These are phyloP conservation scores for Hipparchia sbordonii DNA, from an alignment of 2,888 invertebrate genomes.

Conservation along the genomic window DNA sequence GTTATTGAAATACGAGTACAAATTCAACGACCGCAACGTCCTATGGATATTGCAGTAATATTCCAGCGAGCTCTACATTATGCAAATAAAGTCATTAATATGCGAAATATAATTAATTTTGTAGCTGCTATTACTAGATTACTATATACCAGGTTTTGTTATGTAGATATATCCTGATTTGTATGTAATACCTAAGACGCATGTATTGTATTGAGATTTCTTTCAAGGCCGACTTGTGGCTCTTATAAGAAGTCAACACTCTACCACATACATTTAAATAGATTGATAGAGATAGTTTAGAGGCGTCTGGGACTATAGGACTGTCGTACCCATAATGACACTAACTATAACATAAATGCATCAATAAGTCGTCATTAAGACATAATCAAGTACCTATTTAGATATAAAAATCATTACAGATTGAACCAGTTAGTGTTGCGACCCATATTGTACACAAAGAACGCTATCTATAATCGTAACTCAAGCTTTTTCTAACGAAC, in stretches of 20 bases:
- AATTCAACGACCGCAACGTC: neutral
- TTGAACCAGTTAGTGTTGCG: neutral
- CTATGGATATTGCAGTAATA: slow-evolving; percentile 4
- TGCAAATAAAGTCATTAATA: neutral
- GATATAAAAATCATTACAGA: too few species aligned
- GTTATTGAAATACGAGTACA: neutral
- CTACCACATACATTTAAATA: too few species aligned
- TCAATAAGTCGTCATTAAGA: too few species aligned
- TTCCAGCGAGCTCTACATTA: neutral
- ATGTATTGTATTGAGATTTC: neutral
- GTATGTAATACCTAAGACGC: neutral
- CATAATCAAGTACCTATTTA: too few species aligned
- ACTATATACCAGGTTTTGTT: neutral
- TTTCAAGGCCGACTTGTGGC: too few species aligned
- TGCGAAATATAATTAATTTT: slow-evolving; percentile 5
- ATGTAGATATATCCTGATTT: neutral
- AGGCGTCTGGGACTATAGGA: too few species aligned
- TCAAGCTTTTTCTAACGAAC: neutral
- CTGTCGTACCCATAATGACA: too few species aligned
- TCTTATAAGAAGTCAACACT: too few species aligned
- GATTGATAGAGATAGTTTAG: too few species aligned
- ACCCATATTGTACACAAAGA: neutral
- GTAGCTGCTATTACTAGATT: neutral
- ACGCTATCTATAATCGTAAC: neutral
- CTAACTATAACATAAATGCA: too few species aligned